Base-by-base conservation (phyloP, 1,140 invertebrate species). In the Ectropis grisescens region DNA sequence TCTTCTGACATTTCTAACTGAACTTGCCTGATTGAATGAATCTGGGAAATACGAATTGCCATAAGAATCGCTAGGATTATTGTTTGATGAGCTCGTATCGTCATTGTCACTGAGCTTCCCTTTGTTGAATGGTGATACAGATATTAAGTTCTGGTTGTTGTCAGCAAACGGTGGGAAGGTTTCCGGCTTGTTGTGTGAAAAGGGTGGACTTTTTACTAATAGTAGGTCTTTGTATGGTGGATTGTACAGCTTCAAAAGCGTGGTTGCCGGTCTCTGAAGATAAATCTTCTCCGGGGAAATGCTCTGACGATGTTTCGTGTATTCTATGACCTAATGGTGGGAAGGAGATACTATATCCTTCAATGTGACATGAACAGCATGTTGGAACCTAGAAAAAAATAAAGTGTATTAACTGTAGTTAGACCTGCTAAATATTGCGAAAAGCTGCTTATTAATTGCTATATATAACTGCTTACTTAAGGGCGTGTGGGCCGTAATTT, bases 351-450 rank as follows among this genome's bases (percentile, higher is more conserved):
- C 86, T 74, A 41, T 90, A 91, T 7, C 90, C 91, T 55, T 91
- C 88, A 1, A 94, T 88, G 52, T 93, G 91, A 60, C 93, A 95
- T 1, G 91, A 91, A 55, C 93, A 95, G 45, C 91, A 93, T 0
- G 90, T 92, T 11, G 93, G 93, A 1, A 94, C 88, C 85, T 89
- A 52, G 29, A 60, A 53, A 43, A 28, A 19, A n/a, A n/a, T n/a
- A n/a, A n/a, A n/a, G n/a, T n/a, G n/a, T n/a, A n/a, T n/a, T n/a
- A n/a, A n/a, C n/a, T n/a, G n/a, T n/a, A n/a, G n/a, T n/a, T n/a
- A n/a, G n/a, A n/a, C n/a, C n/a, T n/a, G n/a, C n/a, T n/a, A n/a
- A n/a, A n/a, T n/a, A n/a, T n/a, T n/a, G n/a, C n/a, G n/a, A n/a
- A n/a, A n/a, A n/a, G n/a, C n/a, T n/a, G n/a, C n/a, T n/a, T n/a